Conservation (phyloP, 2,797 vertebrate genomes). For the Coccyzus lansbergi region DNA sequence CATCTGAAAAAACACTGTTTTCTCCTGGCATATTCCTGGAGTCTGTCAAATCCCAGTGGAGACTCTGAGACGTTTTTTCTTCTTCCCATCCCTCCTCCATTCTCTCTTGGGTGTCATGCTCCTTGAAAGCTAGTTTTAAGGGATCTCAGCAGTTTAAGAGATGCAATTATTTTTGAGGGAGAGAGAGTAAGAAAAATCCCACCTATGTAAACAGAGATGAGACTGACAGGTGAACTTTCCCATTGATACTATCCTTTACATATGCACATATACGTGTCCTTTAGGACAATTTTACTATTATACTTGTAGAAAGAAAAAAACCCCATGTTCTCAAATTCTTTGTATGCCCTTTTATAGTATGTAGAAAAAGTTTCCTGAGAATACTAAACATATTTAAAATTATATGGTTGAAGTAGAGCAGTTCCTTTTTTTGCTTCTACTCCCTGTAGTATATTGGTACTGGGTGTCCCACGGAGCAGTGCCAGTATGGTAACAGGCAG, state of each 20-base stretch:
- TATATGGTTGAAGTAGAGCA: background rate
- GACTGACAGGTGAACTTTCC: background rate
- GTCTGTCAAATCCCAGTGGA: background rate
- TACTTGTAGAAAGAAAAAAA: fast-evolving
- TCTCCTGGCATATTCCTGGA: background rate
- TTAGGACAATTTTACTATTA: background rate
- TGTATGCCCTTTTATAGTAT: background rate
- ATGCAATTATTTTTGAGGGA: background rate
- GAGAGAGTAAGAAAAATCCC: background rate
- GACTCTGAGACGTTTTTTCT: background rate
- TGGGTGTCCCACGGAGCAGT: background rate
- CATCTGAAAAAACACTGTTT: background rate
- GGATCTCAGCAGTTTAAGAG: background rate
- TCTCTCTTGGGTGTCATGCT: background rate
- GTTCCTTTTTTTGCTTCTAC: background rate
- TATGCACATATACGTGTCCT: too few species aligned
- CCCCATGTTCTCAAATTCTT: background rate
- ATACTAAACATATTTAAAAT: background rate
- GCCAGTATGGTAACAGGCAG: background rate
- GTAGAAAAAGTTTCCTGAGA: background rate
- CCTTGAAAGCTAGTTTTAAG: background rate
- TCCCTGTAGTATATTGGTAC: fast-evolving
- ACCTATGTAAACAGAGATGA: background rate
- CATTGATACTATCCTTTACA: background rate
- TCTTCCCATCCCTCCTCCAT: background rate